phyloP scores from a whole-genome alignment of 2,113 vertebrate genomes.

The Elephantulus edwardii region DNA sequence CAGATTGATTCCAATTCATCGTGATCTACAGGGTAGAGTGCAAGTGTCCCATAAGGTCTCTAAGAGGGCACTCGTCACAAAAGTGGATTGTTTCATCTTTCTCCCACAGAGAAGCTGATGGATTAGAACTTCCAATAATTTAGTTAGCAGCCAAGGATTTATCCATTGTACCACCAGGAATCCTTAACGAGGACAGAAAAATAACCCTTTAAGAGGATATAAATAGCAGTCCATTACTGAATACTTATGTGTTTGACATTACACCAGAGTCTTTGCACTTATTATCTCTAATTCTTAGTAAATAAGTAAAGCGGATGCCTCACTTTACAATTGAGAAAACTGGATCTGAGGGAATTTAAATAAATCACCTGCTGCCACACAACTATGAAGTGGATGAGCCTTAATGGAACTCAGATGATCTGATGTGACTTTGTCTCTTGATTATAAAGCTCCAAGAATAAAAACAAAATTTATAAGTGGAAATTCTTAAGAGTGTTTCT shows the following conservation, averaged over 20 bases:
- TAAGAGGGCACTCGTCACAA: background rate
- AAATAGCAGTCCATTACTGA: background rate
- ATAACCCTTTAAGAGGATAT: background rate
- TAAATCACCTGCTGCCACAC: background rate
- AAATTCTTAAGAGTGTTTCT: background rate
- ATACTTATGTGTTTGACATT: background rate
- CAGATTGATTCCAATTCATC: background rate
- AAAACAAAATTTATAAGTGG: background rate
- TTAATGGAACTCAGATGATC: background rate
- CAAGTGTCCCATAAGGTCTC: background rate
- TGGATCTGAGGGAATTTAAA: background rate
- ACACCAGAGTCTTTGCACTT: background rate
- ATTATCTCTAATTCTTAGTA: background rate
- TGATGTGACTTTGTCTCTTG: background rate
- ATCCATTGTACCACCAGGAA: background rate
- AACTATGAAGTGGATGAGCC: background rate
- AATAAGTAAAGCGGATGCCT: background rate
- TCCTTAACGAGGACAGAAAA: background rate
- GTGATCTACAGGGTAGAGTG: background rate
- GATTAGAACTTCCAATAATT: background rate
- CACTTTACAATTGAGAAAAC: constrained; percentile 41
- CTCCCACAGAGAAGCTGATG: background rate
- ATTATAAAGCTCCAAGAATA: background rate
- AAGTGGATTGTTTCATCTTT: background rate
- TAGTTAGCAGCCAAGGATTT: background rate